Base-by-base conservation (phyloP, 1,140 invertebrate genomes). In the Lycorma delicatula region DNA sequence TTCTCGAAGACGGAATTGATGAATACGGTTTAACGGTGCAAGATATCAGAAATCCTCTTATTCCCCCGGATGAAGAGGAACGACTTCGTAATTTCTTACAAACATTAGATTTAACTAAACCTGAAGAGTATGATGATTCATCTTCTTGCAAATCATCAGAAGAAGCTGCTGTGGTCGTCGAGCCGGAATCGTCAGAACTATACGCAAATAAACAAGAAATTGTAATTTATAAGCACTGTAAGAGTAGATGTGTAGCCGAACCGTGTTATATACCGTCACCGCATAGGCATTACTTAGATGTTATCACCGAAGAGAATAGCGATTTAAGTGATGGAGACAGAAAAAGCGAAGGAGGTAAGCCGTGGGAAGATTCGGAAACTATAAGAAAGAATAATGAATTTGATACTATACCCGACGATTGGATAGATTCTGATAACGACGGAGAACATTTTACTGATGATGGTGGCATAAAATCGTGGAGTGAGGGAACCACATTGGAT, bases 251-350 rank as follows among this genome's bases (percentile, higher is more conserved):
- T 20, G 31, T 54, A 11, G 49, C 57, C 3, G 52, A 58, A 38
- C 44, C 60, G 3, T 59, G 51, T 50, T 65, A 61, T 50, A 60
- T 63, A 49, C 53, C 49, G 22, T 20, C 61, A n/a, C 52, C 53
- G 16, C 22, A 59, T 18, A 27, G 55, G 31, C 53, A 64, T 4
- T 59, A 62, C 49, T 49, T 69, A 9, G 67, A 69, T 20, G 67
- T 68, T 6, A 69, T 69, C n/a, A 56, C 53, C 11, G 67, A 69
- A 55, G 67, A 69, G 51, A 61, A 44, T 7, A 66, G 64, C 41
- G 66, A 67, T 38, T 22, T 62, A 3, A 67, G 66, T 41, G 65
- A 67, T 23, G 51, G 38, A 18, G 61, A 60, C 7, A 26, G 47
- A 13, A 60, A 34, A 29, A 22, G 20, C 9, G 61, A 60, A 6